These are phyloP conservation scores for Scytalopus superciliaris DNA, from an alignment of 2,113 vertebrate species.

Conservation along the genomic window DNA sequence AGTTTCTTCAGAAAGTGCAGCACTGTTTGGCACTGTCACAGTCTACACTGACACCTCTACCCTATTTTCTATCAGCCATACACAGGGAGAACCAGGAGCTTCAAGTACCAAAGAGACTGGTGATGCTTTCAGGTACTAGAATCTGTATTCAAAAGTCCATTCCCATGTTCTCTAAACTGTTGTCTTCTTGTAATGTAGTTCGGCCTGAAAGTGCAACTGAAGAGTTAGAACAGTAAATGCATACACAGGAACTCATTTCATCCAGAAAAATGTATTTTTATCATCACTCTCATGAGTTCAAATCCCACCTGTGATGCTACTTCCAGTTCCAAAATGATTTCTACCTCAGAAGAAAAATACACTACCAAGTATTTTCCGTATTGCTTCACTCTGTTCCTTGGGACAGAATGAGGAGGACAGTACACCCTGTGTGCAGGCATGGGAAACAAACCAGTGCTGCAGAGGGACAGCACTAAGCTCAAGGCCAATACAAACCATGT, in stretches of 20 bases:
- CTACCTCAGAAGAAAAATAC: neutral
- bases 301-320: neutral
- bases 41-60: neutral
- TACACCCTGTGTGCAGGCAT: neutral
- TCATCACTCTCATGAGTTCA: neutral
- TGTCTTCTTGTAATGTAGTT: neutral
- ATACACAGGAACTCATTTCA: neutral
- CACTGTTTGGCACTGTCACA: neutral
- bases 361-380: neutral
- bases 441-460: neutral
- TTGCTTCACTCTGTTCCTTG: neutral
- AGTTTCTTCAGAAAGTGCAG: neutral
- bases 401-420: neutral
- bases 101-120: neutral
- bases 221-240: neutral
- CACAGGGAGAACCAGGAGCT: neutral
- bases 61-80: neutral
- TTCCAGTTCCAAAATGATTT: neutral
- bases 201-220: neutral
- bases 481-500: neutral
- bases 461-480: neutral
- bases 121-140: neutral
- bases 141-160: neutral
- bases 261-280: neutral
- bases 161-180: neutral